phyloP scores from a whole-genome alignment of 2,113 vertebrate species.

The Castor canadensis region DNA sequence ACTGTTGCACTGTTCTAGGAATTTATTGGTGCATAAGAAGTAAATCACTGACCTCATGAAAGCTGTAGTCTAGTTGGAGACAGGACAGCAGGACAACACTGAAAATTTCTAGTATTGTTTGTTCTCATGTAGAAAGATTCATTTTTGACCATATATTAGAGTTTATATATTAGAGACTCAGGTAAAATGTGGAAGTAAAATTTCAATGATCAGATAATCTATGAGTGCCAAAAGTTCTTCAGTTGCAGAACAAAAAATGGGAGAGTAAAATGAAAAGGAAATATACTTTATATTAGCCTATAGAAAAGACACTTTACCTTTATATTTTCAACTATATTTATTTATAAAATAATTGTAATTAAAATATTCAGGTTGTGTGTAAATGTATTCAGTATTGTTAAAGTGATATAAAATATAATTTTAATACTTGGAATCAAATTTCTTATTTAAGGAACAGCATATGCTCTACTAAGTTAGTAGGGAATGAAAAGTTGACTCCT shows the following conservation, averaged over 20 bases:
- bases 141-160: background rate
- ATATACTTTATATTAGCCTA: background rate
- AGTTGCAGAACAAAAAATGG: background rate
- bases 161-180: background rate
- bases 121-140: background rate
- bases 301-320: background rate
- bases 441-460: background rate
- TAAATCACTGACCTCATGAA: background rate
- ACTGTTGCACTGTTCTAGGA: background rate
- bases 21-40: background rate
- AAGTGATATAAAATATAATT: background rate
- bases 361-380: background rate
- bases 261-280: fast-evolving
- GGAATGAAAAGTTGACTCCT: background rate
- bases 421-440: background rate
- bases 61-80: background rate
- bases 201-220: background rate
- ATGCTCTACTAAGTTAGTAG: background rate
- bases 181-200: background rate
- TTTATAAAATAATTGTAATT: background rate
- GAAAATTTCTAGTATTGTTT: background rate
- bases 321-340: background rate
- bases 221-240: background rate
- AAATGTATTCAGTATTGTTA: background rate
- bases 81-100: background rate